Base-by-base conservation (phyloP, 2,888 invertebrate species). In the Drosophila acutilabella region DNA sequence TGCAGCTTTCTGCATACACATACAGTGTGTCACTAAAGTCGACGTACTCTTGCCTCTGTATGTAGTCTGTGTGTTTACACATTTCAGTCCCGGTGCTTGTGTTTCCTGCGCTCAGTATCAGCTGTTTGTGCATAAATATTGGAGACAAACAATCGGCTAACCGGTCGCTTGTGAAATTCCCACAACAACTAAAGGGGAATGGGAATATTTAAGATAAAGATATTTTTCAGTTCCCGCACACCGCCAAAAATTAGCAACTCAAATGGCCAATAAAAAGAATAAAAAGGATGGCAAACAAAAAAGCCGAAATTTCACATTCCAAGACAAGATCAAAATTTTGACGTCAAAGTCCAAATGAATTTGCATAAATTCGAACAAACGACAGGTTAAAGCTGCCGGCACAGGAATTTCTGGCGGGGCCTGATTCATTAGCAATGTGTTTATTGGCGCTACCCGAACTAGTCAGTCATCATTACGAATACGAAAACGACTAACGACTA, bases 281-380 rank as follows among this genome's bases (percentile, higher is more conserved):
- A 23, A 23, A 13, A 38, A 38, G 14, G n/a, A 4, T 4, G 13
- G 38, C n/a, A 38, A 38, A 38, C 13, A 38, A n/a, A 71, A 73
- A 79, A 87, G 66, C 69, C 70, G 64, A 88, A 79, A 81, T 82
- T 80, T 88, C 74, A 75, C 90, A 90, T 90, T 90, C 90, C 90
- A 74, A 75, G 57, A 58, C 57, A 57, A 57, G 23, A 41, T 36
- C 38, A 26, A 57, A 38, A 48, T 78, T 88, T 83, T 91, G 90
- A 91, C 90, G 91, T 91, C 90, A 91, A 87, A 80, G 64, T 73
- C 74, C n/a, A 53, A 30, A 23, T 38, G 69, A 88, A 88, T 87
- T 87, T 83, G 82, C 72, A 81, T 89, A 77, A 58, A 64, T 71
- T 75, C 13, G 51, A 48, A 52, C 11, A 16, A 36, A 47, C 57